These are phyloP conservation scores for Plagiodera versicolora DNA, from an alignment of 2,888 invertebrate genomes.

Conservation along the genomic window DNA sequence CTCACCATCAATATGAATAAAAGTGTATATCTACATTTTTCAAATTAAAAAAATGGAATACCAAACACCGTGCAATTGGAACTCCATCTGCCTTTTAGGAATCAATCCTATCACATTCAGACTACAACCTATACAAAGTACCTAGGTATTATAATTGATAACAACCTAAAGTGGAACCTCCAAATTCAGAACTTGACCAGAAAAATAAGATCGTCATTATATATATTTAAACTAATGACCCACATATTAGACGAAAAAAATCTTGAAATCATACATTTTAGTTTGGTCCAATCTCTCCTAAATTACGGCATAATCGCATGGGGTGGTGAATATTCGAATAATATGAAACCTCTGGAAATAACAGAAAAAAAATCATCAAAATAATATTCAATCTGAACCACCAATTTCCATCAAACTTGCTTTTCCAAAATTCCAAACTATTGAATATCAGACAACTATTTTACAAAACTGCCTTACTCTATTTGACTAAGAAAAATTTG, in stretches of 20 bases:
- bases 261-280: no score
- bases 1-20: no score
- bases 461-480: background rate
- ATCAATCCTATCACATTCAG: background rate
- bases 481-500: background rate
- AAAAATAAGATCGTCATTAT: conserved; percentile 3
- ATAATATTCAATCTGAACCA: background rate
- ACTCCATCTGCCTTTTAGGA: no score
- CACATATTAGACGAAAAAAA: no score
- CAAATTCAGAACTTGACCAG: conserved; percentile 3
- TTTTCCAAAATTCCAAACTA: no score
- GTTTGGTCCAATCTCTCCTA: conserved; percentile 2
- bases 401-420: no score
- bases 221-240: no score
- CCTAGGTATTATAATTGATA: background rate
- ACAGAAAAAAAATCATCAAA: background rate
- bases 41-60: no score
- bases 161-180: background rate
- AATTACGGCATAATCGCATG: conserved; percentile 1
- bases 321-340: background rate
- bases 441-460: no score
- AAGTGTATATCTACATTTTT: no score
- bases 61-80: no score
- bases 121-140: background rate
- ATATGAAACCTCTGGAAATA: background rate